A percentile compares a stretch with the other conserved stretches of the same genome.
phyloP scores from a whole-genome alignment of 1,140 invertebrate genomes.

The Lucilia cuprina region DNA sequence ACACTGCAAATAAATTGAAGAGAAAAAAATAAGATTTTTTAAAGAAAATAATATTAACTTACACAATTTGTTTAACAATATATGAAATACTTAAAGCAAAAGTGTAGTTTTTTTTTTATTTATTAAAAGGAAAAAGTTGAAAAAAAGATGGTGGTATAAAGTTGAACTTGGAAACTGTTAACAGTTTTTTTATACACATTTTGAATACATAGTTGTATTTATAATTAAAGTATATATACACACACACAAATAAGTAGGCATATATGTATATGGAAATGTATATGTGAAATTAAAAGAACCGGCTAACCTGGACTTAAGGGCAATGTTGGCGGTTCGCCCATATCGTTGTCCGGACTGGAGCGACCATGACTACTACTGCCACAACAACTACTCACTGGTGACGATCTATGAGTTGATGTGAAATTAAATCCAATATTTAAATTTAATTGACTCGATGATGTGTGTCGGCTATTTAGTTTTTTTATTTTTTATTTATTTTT shows the following conservation, averaged over 20 bases:
- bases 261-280: neutral
- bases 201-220: neutral
- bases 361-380: constrained; percentile 63
- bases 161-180: neutral
- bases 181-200: neutral
- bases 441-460: constrained; percentile 63
- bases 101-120: neutral
- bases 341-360: constrained; percentile 62
- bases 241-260: neutral
- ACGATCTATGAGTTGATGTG: constrained; percentile 63
- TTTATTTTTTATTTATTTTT: constrained; percentile 35
- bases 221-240: neutral
- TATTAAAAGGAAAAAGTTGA: no score
- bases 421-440: constrained; percentile 63
- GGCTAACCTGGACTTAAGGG: constrained; percentile 63
- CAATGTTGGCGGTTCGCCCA: constrained; percentile 59
- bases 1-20: neutral
- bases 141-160: no score
- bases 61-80: neutral
- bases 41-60: neutral
- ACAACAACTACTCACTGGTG: constrained; percentile 64
- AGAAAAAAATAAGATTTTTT: neutral
- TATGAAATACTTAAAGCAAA: neutral
- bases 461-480: constrained; percentile 59
- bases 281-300: constrained; percentile 32